These are phyloP conservation scores for Lysiphlebus fabarum DNA, from an alignment of 1,140 invertebrate genomes.

Conservation along the genomic window DNA sequence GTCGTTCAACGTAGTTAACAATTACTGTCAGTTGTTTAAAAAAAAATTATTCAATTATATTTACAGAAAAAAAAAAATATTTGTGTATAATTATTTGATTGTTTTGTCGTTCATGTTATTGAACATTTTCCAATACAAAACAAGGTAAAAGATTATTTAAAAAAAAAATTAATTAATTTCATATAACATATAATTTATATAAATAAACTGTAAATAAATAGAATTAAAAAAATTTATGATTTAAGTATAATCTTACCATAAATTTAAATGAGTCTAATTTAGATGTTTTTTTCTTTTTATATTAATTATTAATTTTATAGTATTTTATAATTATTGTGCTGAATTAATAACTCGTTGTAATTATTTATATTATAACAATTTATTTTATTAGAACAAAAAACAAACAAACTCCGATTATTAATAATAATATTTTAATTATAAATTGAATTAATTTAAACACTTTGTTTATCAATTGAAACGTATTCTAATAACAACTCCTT, in stretches of 20 bases:
- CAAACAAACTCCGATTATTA: neutral
- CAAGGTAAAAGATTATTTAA: neutral
- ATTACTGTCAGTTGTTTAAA: neutral
- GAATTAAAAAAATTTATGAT: no score
- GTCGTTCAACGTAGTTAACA: constrained; percentile 43
- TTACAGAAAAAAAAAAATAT: neutral
- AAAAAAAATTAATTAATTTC: constrained; percentile 1
- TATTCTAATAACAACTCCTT: constrained; percentile 16
- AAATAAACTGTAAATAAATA: neutral
- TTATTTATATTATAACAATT: neutral
- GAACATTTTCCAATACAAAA: neutral
- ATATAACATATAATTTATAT: neutral
- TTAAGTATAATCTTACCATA: no score
- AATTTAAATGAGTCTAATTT: no score
- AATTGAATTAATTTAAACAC: neutral
- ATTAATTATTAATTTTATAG: no score
- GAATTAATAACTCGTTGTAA: neutral
- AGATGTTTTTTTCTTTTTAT: no score
- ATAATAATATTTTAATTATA: neutral
- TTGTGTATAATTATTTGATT: neutral
- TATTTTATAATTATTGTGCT: no score
- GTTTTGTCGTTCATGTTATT: neutral
- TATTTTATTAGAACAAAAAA: neutral
- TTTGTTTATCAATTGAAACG: constrained; percentile 11
- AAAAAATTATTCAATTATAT: neutral